A percentile compares a stretch with the other conserved stretches of the same genome.
These are phyloP conservation scores for Pteronotus mesoamericanus DNA, from an alignment of 2,797 vertebrate genomes.

Conservation along the genomic window DNA sequence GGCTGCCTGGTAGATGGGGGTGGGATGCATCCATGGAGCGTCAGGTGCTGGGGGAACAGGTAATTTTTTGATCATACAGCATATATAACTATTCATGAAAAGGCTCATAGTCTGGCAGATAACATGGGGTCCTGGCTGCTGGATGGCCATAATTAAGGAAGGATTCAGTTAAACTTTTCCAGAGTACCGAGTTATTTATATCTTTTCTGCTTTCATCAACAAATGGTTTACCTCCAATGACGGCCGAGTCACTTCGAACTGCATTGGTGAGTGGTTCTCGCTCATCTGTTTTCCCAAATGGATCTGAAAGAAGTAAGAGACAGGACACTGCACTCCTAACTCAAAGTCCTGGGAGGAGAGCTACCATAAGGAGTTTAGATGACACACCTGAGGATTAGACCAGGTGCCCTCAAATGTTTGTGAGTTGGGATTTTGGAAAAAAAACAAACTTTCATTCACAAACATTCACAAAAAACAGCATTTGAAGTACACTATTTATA, in stretches of 20 bases:
- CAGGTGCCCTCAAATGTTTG: not conserved
- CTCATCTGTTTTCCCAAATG: slow-evolving; percentile 85
- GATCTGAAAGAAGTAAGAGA: slow-evolving; percentile 79
- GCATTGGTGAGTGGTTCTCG: slow-evolving; percentile 86
- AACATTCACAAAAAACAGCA: not conserved
- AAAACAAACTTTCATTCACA: not conserved
- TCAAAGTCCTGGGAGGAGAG: slow-evolving; percentile 39
- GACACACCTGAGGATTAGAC: not conserved
- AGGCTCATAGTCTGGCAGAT: not conserved
- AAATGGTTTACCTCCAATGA: slow-evolving; percentile 91
- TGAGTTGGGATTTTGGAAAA: not conserved
- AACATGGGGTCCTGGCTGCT: not conserved
- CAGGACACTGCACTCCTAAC: slow-evolving; percentile 33
- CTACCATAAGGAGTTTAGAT: too few species aligned
- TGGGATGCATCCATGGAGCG: not conserved
- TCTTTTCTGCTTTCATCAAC: not conserved
- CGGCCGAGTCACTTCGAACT: slow-evolving; percentile 89
- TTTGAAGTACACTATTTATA: not conserved
- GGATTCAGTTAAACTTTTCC: not conserved
- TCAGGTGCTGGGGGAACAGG: not conserved
- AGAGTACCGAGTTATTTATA: not conserved
- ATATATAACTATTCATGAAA: not conserved
- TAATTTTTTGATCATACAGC: not conserved
- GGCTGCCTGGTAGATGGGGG: not conserved
- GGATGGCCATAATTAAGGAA: not conserved